Conservation (phyloP, 1,140 invertebrate genomes). For the Drosophila bifasciata region DNA sequence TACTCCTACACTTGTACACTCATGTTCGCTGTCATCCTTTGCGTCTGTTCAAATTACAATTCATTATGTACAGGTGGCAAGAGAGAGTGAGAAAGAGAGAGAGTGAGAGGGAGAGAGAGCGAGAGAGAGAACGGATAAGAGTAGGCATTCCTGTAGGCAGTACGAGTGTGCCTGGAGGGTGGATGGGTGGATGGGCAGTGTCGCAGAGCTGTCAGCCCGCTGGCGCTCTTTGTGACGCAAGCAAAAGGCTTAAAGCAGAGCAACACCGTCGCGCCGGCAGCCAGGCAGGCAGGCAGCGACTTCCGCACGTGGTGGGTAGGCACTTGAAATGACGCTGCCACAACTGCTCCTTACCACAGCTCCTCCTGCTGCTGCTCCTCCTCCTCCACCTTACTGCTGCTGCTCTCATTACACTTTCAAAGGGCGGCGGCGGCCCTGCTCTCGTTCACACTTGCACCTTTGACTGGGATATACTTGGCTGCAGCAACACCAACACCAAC, state of each 20-base stretch:
- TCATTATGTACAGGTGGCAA: slow-evolving; percentile 61
- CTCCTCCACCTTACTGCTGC: slow-evolving; percentile 12
- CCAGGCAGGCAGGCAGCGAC: too few species aligned
- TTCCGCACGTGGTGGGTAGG: slow-evolving; percentile 37
- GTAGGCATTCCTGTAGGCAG: not conserved
- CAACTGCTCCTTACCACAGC: slow-evolving; percentile 19
- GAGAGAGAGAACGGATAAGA: not conserved
- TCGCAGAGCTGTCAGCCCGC: slow-evolving; percentile 17
- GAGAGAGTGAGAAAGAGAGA: slow-evolving; percentile 18
- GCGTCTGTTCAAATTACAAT: slow-evolving; percentile 80
- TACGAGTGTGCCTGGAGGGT: slow-evolving; percentile 2
- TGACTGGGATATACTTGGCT: not conserved
- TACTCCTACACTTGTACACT: not conserved
- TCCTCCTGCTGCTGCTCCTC: slow-evolving; percentile 7
- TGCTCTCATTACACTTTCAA: too few species aligned
- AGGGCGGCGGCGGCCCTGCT: too few species aligned
- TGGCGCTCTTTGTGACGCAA: slow-evolving; percentile 34
- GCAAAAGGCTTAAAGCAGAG: slow-evolving; percentile 29
- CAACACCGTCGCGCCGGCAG: slow-evolving; percentile 16
- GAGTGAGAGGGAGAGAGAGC: slow-evolving; percentile 20
- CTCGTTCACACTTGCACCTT: too few species aligned
- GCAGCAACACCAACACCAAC: not conserved
- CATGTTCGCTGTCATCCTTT: slow-evolving; percentile 21
- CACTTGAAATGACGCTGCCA: slow-evolving; percentile 37
- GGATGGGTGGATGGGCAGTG: too few species aligned